Percentiles rank a stretch among this genome's conserved stretches.
Evolutionary conservation across 1,140 invertebrate species (phyloP).

Genomic region (Tetragnatha versicolor): DNA sequence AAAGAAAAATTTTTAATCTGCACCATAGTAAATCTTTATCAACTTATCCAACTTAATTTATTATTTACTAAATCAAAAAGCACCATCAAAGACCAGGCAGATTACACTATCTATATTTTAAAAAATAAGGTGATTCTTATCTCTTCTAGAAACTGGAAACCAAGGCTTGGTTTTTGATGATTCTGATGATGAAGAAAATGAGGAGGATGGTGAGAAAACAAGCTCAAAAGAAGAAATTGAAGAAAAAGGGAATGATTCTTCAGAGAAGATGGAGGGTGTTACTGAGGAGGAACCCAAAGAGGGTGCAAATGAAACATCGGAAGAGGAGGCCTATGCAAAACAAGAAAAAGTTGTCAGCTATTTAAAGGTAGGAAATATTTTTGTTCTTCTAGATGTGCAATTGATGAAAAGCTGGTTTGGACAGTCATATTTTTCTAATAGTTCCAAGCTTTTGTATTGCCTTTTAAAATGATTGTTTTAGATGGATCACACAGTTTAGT

Average conservation of each 20-base stretch:
- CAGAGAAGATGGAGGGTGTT: constrained; percentile 60
- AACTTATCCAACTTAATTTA: too few relatives aligned
- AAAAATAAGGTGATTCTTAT: too few relatives aligned
- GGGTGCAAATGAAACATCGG: constrained; percentile 58
- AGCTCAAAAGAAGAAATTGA: constrained; percentile 35
- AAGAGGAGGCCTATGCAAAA: constrained; percentile 62
- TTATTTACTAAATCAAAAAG: too few relatives aligned
- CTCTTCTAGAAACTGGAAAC: not conserved
- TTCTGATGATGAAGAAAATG: constrained; percentile 62
- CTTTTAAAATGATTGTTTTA: too few relatives aligned
- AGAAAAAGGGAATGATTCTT: constrained; percentile 54
- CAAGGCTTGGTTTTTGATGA: constrained; percentile 40
- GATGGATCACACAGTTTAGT: too few relatives aligned
- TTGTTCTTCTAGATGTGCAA: not conserved
- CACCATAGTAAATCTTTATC: too few relatives aligned
- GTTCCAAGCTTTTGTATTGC: too few relatives aligned
- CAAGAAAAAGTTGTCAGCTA: constrained; percentile 63
- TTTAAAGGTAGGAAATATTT: constrained; percentile 69
- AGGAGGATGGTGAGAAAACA: constrained; percentile 58
- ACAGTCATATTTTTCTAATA: too few relatives aligned
- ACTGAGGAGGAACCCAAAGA: constrained; percentile 26
- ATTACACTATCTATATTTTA: too few relatives aligned
- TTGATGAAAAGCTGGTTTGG: too few relatives aligned
- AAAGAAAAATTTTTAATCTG: too few relatives aligned
- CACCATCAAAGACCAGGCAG: too few relatives aligned